These are phyloP conservation scores for Chaetodon auriga DNA, from an alignment of 2,113 vertebrate species.

Conservation along the genomic window DNA sequence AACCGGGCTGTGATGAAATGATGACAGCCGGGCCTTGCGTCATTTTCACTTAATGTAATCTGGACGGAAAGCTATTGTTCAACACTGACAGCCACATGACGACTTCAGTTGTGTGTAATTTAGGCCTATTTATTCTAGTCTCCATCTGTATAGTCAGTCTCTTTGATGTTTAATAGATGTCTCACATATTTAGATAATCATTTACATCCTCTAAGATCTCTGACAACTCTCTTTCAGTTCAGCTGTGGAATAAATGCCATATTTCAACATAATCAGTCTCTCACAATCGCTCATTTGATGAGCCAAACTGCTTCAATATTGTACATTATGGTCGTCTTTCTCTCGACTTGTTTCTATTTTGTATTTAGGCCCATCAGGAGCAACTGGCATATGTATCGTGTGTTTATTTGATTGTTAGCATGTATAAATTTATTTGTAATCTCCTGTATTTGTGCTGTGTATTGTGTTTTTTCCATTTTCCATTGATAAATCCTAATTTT, in stretches of 20 bases:
- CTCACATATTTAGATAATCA: not conserved
- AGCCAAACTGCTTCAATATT: not conserved
- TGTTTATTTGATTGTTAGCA: not conserved
- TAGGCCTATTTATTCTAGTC: not conserved
- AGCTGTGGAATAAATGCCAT: not conserved
- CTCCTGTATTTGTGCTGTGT: not conserved
- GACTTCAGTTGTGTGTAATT: not conserved
- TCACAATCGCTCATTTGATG: not conserved
- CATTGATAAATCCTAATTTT: not conserved
- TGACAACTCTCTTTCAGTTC: not conserved
- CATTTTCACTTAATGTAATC: slow-evolving; percentile 36
- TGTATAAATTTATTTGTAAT: too few relatives aligned
- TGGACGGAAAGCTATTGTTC: slow-evolving; percentile 8
- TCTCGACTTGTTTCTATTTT: not conserved
- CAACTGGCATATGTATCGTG: not conserved
- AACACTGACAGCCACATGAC: not conserved
- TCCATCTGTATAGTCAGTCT: not conserved
- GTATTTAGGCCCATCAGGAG: not conserved
- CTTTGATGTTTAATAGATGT: not conserved
- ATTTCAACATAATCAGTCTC: not conserved
- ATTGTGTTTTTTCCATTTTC: not conserved
- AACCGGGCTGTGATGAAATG: slow-evolving; percentile 43
- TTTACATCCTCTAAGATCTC: not conserved
- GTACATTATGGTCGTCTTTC: not conserved
- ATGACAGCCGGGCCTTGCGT: slow-evolving; percentile 24